A percentile compares a stretch with the other conserved stretches of the same genome.
Conservation (phyloP, 1,140 invertebrate species). For the Charaxes varanes region DNA sequence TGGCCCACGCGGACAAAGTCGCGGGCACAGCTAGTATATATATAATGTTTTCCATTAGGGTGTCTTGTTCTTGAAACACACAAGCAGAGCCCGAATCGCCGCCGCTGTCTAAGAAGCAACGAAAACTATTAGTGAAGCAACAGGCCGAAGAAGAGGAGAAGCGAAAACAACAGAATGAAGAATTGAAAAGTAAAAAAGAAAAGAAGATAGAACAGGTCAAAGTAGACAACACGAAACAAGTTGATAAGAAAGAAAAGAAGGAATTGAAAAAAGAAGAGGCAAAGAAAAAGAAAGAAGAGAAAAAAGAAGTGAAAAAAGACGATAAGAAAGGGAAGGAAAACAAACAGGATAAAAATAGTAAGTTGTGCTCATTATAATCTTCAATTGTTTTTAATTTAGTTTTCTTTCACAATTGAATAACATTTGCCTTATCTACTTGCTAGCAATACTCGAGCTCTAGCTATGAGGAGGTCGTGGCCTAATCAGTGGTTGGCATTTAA, state of each 20-base stretch:
- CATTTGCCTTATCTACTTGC: no score
- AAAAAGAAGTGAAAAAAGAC: slow-evolving; percentile 29
- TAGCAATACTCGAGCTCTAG: no score
- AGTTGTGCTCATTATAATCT: no score
- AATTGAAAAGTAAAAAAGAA: slow-evolving; percentile 39
- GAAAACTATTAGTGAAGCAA: slow-evolving; percentile 45
- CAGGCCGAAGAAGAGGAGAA: slow-evolving; percentile 61
- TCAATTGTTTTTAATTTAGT: slow-evolving; percentile 11
- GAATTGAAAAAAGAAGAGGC: slow-evolving; percentile 29
- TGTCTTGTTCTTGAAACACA: no score
- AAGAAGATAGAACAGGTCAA: slow-evolving; percentile 35
- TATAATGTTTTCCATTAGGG: no score
- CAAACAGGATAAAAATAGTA: slow-evolving; percentile 47
- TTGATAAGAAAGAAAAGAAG: slow-evolving; percentile 26
- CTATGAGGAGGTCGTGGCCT: no score
- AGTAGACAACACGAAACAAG: slow-evolving; percentile 28
- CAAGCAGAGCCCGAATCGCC: slow-evolving; percentile 17
- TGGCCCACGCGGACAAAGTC: no score
- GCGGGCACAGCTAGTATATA: no score
- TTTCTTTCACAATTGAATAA: no score
- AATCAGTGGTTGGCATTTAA: no score
- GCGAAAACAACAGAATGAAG: slow-evolving; percentile 34
- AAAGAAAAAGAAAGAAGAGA: slow-evolving; percentile 31
- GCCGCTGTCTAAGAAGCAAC: slow-evolving; percentile 49
- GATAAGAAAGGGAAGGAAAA: slow-evolving; percentile 43